Evolutionary conservation across 1,140 invertebrate species (phyloP).

Genomic region (Brachionus calyciflorus): DNA sequence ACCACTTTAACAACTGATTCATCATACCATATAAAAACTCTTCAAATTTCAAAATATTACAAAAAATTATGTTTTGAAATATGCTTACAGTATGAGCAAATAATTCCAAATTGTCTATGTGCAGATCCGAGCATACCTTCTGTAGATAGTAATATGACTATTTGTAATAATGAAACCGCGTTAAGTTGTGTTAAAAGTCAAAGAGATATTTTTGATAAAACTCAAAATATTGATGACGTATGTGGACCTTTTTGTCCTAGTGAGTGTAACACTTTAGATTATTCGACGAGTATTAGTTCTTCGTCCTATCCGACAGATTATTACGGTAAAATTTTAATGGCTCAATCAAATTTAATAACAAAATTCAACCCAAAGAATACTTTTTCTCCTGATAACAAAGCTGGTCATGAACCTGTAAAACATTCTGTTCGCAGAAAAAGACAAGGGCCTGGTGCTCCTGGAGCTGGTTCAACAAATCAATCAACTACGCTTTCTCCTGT

Average conservation of each 20-base stretch:
- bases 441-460: not conserved
- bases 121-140: slow-evolving; percentile 8
- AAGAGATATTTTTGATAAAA: slow-evolving; percentile 25
- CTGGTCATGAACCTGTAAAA: not conserved
- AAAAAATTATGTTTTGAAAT: slow-evolving; percentile 26
- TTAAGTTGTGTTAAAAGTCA: not conserved
- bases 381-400: not conserved
- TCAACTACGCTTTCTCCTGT: too few relatives aligned
- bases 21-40: not conserved
- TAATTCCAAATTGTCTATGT: slow-evolving; percentile 16
- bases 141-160: not conserved
- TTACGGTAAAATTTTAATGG: not conserved
- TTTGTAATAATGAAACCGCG: not conserved
- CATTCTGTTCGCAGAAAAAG: not conserved
- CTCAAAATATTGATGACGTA: slow-evolving; percentile 31
- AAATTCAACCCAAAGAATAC: not conserved
- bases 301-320: slow-evolving; percentile 36
- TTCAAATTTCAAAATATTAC: slow-evolving; percentile 12
- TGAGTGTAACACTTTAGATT: not conserved
- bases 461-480: too few relatives aligned
- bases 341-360: not conserved
- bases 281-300: slow-evolving; percentile 7
- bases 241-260: slow-evolving; percentile 12
- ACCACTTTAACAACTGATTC: not conserved
- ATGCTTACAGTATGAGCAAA: slow-evolving; percentile 16